Evolutionary conservation across 2,888 invertebrate species (phyloP).

Genomic region (Sturmia bella): DNA sequence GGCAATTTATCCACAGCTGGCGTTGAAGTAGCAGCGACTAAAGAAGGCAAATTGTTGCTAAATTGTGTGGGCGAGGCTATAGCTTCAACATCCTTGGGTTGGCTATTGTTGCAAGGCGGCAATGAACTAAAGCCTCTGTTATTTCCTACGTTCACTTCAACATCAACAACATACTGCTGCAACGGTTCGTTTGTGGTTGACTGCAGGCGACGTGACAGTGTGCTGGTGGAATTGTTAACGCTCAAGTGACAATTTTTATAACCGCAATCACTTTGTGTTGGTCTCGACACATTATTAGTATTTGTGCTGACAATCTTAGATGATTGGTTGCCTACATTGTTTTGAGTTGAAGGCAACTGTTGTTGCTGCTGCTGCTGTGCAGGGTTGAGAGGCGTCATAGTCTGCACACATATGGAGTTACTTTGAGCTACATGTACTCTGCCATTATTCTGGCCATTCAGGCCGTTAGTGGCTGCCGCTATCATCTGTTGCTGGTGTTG

Average conservation of each 20-base stretch:
- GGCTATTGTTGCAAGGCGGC: slow-evolving; percentile 58
- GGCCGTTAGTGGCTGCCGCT: slow-evolving; percentile 49
- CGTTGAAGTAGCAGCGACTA: slow-evolving; percentile 74
- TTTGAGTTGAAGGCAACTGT: slow-evolving; percentile 48
- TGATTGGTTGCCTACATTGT: slow-evolving; percentile 44
- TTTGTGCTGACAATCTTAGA: slow-evolving; percentile 59
- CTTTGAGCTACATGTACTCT: slow-evolving; percentile 73
- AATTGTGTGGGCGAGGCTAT: slow-evolving; percentile 74
- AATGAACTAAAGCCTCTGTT: slow-evolving; percentile 75
- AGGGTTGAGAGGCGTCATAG: slow-evolving; percentile 71
- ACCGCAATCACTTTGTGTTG: slow-evolving; percentile 76
- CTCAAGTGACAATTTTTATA: slow-evolving; percentile 81
- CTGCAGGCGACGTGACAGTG: slow-evolving; percentile 67
- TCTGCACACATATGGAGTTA: slow-evolving; percentile 76
- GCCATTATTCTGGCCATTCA: slow-evolving; percentile 56
- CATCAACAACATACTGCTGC: slow-evolving; percentile 78
- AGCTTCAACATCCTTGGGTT: slow-evolving; percentile 71
- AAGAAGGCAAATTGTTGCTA: slow-evolving; percentile 65
- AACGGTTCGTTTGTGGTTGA: slow-evolving; percentile 67
- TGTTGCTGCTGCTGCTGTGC: slow-evolving; percentile 72
- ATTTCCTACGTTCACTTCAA: slow-evolving; percentile 78
- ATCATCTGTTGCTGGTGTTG: slow-evolving; percentile 59
- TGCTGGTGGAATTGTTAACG: slow-evolving; percentile 73
- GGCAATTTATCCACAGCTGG: slow-evolving; percentile 74
- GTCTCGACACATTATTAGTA: slow-evolving; percentile 73